phyloP scores from a whole-genome alignment of 2,797 vertebrate genomes.

The Saguinus oedipus region DNA sequence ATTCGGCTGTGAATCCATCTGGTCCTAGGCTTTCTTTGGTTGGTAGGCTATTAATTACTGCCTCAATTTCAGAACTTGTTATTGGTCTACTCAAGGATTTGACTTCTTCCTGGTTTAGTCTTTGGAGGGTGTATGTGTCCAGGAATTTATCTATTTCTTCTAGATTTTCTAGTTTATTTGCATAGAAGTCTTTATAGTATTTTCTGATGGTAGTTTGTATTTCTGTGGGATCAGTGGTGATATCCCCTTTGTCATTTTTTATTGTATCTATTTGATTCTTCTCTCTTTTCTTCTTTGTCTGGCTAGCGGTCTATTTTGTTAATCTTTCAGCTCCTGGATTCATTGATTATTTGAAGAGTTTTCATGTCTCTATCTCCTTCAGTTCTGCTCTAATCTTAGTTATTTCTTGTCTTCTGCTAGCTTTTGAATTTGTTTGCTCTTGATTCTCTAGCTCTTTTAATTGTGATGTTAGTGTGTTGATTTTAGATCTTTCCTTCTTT shows the following conservation, averaged over 20 bases:
- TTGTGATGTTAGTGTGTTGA: background rate
- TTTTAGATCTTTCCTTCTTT: background rate
- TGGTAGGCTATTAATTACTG: background rate
- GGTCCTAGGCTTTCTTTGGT: background rate
- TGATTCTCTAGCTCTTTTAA: background rate
- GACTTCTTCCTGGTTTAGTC: background rate
- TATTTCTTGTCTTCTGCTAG: background rate
- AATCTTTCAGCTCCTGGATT: background rate
- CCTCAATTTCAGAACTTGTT: background rate
- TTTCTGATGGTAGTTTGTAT: background rate
- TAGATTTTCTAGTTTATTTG: background rate
- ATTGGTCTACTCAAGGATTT: background rate
- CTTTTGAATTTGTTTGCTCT: background rate
- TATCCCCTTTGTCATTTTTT: background rate
- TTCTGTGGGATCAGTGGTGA: background rate
- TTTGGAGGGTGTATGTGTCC: background rate
- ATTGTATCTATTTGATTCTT: background rate
- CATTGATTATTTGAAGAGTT: background rate
- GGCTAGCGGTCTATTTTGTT: background rate
- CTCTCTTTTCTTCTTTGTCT: background rate
- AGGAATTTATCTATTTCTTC: background rate
- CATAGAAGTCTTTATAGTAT: background rate
- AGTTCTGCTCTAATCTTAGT: background rate
- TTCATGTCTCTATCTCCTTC: background rate
- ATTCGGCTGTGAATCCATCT: background rate